Conservation (phyloP, 1,140 invertebrate species). For the Apis cerana region DNA sequence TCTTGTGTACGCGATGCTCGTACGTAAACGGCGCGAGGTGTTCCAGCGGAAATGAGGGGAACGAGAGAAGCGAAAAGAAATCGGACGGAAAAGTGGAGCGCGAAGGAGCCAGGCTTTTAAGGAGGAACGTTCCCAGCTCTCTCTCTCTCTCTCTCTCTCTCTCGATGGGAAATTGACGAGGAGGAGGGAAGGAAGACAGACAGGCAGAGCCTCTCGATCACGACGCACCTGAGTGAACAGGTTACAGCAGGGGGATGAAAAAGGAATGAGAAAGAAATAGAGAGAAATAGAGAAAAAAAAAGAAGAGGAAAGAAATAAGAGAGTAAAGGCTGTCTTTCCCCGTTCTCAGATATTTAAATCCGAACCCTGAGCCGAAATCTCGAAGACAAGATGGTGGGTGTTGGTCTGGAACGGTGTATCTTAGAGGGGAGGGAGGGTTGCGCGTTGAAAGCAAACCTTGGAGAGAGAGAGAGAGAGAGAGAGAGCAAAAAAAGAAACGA, state of each 20-base stretch:
- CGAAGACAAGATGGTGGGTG: conserved; percentile 28
- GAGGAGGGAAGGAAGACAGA: too few species aligned
- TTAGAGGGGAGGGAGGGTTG: neutral
- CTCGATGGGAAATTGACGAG: conserved; percentile 61
- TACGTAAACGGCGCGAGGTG: conserved; percentile 36
- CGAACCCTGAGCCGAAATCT: conserved; percentile 53
- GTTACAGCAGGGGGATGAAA: neutral
- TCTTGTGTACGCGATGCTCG: neutral
- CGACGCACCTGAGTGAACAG: neutral
- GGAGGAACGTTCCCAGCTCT: neutral
- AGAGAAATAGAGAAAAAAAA: neutral
- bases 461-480: neutral
- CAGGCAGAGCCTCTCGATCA: conserved; percentile 1
- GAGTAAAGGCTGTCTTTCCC: conserved; percentile 32
- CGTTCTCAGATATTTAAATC: conserved; percentile 73
- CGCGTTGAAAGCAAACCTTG: conserved; percentile 28
- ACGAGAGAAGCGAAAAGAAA: conserved; percentile 35
- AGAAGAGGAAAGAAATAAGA: neutral
- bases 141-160: conserved; percentile 23
- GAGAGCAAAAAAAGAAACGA: conserved; percentile 8
- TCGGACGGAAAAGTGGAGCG: conserved; percentile 31
- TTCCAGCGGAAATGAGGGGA: conserved; percentile 44
- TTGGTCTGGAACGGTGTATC: conserved; percentile 47
- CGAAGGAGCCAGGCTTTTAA: conserved; percentile 60
- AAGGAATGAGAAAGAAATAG: neutral